phyloP scores from a whole-genome alignment of 2,888 invertebrate genomes.

The Esperia sulphurella region DNA sequence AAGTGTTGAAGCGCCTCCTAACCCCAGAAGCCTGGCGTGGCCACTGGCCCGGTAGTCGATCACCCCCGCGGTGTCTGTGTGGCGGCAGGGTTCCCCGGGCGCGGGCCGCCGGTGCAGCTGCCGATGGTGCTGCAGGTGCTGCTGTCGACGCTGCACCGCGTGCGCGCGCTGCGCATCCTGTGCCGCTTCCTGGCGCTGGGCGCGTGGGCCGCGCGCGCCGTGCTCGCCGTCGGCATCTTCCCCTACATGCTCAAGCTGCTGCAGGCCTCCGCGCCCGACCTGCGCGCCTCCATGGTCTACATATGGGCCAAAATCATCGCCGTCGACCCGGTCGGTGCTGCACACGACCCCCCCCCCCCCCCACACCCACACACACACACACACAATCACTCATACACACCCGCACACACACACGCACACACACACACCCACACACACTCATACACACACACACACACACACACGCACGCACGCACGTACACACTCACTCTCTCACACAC shows the following conservation, averaged over 20 bases:
- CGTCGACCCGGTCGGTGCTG: constrained; percentile 90
- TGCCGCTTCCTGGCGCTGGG: constrained; percentile 97
- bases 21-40: no score
- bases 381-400: no score
- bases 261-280: constrained; percentile 95
- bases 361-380: no score
- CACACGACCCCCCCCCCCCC: no score
- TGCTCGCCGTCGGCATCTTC: constrained; percentile 98
- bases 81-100: constrained; percentile 45
- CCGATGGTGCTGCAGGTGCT: constrained; percentile 97
- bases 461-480: no score
- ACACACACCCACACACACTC: no score
- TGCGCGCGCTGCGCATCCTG: constrained; percentile 95
- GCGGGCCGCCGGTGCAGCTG: constrained; percentile 96
- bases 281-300: constrained; percentile 95
- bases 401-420: no score
- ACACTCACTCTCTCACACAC: no score
- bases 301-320: constrained; percentile 99
- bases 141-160: constrained; percentile 87
- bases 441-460: no score
- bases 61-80: not conserved
- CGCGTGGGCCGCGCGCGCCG: constrained; percentile 91
- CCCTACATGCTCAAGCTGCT: constrained; percentile 98
- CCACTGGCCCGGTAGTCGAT: no score
- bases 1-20: no score